Base-by-base conservation (phyloP, 1,140 invertebrate species). In the Chironomus tepperi region DNA sequence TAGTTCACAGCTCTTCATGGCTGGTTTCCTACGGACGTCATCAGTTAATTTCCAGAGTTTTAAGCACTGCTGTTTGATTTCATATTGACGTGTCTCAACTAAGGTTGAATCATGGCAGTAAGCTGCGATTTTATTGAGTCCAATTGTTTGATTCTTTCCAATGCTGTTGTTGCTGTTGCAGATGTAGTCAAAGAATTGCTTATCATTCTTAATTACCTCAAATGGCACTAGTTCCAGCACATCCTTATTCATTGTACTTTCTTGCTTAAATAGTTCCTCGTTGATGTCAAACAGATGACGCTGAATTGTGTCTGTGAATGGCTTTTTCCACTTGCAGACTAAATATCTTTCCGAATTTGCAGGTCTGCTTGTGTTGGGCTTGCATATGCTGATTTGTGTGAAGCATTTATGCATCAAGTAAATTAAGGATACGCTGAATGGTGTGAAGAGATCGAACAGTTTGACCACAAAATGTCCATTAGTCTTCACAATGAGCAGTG, bases 281-380 rank as follows among this genome's bases (percentile, higher is more conserved):
- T 94, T 94, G 0, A 93, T 85, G 19, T 88, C 78, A 76, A 84
- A 86, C 43, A 98, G 81, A 84, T 97, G 94, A 9, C 88, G 80
- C 75, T 87, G 83, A 57, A 95, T 87, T 0, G 82, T 80, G 19
- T 86, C 80, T 7, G 84, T 85, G 7, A 89, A 85, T 0, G 84
- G 73, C 76, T 86, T 86, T 78, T 92, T 91, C 79, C 89, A 88
- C 81, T 93, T 90, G 82, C 97, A 98, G 74, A 99, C 89, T 57
- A 99, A 87, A 82, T 99, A 99, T 81, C 97, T 88, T 85, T 99
- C 98, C 2, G 97, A 98, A 83, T 99, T 99, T 0, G 97, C 98
- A 8, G 97, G 97, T 74, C 97, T 86, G 76, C 96, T 98, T 6
- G 95, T 93, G 75, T 98, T 95, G n/a, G 97, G 97, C 84, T 99